Base-by-base conservation (phyloP, 2,113 vertebrate genomes). In the Martes martes region DNA sequence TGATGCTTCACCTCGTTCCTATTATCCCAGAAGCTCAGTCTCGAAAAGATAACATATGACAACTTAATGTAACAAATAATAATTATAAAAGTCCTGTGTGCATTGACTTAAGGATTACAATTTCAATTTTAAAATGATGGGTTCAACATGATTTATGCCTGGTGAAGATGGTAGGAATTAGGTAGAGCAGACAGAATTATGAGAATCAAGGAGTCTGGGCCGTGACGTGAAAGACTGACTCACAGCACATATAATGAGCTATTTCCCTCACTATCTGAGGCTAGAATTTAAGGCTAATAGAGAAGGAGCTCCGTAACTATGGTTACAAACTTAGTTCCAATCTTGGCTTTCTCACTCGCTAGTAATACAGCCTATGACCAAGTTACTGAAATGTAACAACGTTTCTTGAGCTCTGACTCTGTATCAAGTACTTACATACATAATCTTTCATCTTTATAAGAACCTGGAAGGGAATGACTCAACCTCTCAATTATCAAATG, bases 21-120 rank as follows among this genome's bases (percentile, higher is more conserved):
- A 13, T 80, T 89, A 80, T 69, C 15, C 47, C 50, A 85, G 74
- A 96, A 86, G 16, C 11, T 45, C 55, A 18, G 15, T 63, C 78
- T 93, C 28, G 23, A 61, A 79, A 80, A 65, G 3, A 91, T 3
- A 82, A 65, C 52, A 61, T 67, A 67, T 26, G 59, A 87, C 50
- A 97, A 95, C 50, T 94, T 74, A 95, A 67, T 50, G 63, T 74
- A 80, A 81, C 59, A 88, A 86, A 82, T 86, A 52, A 63, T 79
- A 96, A 91, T 95, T 63, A 79, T 67, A 21, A 36, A 97, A 93
- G 36, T 79, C 31, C 6, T 31, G 1, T 63, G n/a, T 84, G 33
- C 47, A 36, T 33, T 71, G 79, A 63, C 33, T 97, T 87, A 91
- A 93, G 63, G 39, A 89, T 89, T 84, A 93, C 33, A 74, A 69